Percentiles rank a stretch among this genome's conserved stretches.
Evolutionary conservation across 1,140 invertebrate genomes (phyloP).

Genomic region (Mya arenaria): DNA sequence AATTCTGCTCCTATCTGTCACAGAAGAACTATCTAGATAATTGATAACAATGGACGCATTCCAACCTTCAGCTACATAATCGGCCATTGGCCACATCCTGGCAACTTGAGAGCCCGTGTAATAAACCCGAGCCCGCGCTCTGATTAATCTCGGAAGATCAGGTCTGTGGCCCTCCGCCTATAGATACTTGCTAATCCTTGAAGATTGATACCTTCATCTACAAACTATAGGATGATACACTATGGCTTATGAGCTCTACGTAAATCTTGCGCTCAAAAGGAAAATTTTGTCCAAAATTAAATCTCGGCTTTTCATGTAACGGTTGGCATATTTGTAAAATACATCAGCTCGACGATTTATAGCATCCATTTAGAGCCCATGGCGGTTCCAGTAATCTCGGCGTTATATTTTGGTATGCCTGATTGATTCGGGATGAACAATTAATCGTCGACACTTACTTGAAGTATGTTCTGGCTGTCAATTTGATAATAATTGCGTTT

Average conservation of each 20-base stretch:
- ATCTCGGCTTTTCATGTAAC: neutral
- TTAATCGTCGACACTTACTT: neutral
- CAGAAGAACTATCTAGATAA: too few relatives aligned
- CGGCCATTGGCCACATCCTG: too few relatives aligned
- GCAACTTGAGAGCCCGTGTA: slow-evolving; percentile 36
- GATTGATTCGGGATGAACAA: neutral
- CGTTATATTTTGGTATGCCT: neutral
- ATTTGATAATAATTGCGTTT: too few relatives aligned
- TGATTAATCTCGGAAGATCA: slow-evolving; percentile 38
- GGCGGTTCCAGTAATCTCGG: neutral
- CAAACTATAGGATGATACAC: slow-evolving; percentile 18
- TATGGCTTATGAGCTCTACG: slow-evolving; percentile 4
- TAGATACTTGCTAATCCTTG: slow-evolving; percentile 41
- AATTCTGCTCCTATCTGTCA: too few relatives aligned
- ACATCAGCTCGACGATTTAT: slow-evolving; percentile 24
- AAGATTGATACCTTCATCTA: slow-evolving; percentile 22
- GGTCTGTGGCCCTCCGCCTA: neutral
- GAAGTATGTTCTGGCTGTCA: too few relatives aligned
- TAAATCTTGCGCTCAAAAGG: slow-evolving; percentile 21
- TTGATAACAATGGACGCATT: too few relatives aligned
- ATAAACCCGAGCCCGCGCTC: slow-evolving; percentile 33
- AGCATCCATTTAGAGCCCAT: slow-evolving; percentile 20
- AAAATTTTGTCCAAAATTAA: slow-evolving; percentile 36
- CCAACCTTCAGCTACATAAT: too few relatives aligned
- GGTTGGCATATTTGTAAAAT: slow-evolving; percentile 23